Conservation (phyloP, 2,113 vertebrate species). For the Oncorhynchus gorbuscha region DNA sequence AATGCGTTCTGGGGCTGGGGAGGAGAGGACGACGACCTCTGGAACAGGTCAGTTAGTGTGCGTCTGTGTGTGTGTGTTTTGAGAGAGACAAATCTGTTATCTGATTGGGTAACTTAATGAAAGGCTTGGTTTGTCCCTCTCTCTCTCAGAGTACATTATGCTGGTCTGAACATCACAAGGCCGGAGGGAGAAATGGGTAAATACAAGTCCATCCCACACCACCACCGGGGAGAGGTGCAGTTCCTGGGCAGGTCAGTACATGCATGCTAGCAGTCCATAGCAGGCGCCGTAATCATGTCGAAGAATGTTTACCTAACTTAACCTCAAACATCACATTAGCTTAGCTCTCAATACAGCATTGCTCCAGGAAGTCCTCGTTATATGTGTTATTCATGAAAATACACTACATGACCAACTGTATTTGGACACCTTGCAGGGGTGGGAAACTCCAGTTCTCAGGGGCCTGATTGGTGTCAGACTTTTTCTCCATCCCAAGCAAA, state of each 20-base stretch:
- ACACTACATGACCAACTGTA: no score
- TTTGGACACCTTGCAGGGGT: no score
- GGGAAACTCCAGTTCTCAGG: no score
- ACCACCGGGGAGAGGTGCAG: slow-evolving; percentile 95
- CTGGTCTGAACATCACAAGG: slow-evolving; percentile 87
- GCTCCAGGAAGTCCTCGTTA: no score
- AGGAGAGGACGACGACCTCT: slow-evolving; percentile 92
- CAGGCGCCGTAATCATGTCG: neutral
- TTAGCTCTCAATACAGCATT: no score
- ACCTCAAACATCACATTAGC: no score
- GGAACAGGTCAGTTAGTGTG: slow-evolving; percentile 84
- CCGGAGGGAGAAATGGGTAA: slow-evolving; percentile 92
- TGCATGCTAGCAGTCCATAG: neutral
- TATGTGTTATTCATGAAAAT: no score
- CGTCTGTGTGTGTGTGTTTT: neutral
- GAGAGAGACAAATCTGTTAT: no score
- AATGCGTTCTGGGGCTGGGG: slow-evolving; percentile 99
- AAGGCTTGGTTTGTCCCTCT: neutral
- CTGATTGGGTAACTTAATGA: no score
- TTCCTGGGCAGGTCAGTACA: slow-evolving; percentile 88
- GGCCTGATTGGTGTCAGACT: no score
- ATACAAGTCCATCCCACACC: slow-evolving; percentile 95
- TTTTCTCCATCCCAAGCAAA: no score
- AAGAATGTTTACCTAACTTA: no score
- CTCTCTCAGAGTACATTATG: slow-evolving; percentile 82